Evolutionary conservation across 2,113 vertebrate genomes (phyloP).

Genomic region (Siphamia tubifer): DNA sequence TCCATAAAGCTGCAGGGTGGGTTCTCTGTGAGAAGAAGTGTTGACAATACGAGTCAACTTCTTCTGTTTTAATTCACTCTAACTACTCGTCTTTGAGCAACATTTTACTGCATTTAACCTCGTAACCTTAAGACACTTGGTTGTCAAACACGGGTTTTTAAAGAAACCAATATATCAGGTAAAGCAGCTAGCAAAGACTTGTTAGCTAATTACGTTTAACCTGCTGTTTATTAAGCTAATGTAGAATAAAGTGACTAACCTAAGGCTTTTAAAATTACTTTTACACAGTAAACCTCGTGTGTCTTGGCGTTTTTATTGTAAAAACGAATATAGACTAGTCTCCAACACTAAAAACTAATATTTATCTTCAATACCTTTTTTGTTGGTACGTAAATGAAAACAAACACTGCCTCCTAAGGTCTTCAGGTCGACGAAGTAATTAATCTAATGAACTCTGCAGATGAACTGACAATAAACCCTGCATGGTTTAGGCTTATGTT

Average conservation of each 20-base stretch:
- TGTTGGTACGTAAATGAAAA: too few species aligned
- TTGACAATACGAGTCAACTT: not conserved
- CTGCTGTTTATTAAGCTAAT: too few species aligned
- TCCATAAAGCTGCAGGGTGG: constrained; percentile 30
- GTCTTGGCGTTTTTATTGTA: too few species aligned
- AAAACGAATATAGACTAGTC: too few species aligned
- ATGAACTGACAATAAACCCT: not conserved
- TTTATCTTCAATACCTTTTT: not conserved
- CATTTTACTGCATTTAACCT: fast-evolving
- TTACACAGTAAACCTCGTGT: not conserved
- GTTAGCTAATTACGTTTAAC: not conserved
- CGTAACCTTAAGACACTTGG: too few species aligned
- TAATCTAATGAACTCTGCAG: not conserved
- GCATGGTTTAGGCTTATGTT: not conserved
- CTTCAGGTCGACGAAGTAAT: not conserved
- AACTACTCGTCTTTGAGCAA: not conserved
- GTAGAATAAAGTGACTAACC: not conserved
- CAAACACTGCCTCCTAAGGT: not conserved
- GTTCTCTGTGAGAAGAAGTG: constrained; percentile 1
- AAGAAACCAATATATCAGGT: too few species aligned
- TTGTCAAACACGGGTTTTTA: too few species aligned
- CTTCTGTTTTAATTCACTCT: not conserved
- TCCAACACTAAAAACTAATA: too few species aligned
- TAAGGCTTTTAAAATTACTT: not conserved
- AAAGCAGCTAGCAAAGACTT: too few species aligned